A percentile compares a stretch with the other conserved stretches of the same genome.
Conservation (phyloP, 1,140 invertebrate genomes). For the Caenorhabditis latens region DNA sequence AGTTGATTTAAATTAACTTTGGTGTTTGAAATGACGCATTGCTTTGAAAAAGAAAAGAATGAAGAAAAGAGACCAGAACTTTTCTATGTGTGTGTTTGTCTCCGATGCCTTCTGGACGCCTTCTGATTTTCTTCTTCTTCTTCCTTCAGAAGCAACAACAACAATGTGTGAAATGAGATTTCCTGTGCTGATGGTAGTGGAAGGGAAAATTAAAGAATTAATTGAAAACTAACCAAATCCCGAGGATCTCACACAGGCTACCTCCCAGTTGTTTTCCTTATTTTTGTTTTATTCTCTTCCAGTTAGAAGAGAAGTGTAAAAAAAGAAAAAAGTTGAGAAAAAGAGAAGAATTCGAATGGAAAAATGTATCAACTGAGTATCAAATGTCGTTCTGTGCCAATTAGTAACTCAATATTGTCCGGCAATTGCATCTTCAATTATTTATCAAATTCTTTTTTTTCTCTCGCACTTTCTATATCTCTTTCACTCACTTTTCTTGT, state of each 20-base stretch:
- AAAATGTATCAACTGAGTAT: slow-evolving; percentile 1
- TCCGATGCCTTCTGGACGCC: background rate
- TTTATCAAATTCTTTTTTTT: slow-evolving; percentile 4
- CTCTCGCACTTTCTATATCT: background rate
- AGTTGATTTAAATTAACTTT: slow-evolving; percentile 35
- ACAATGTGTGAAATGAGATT: slow-evolving; percentile 41
- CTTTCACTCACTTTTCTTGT: background rate
- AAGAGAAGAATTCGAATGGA: background rate
- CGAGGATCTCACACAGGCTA: background rate
- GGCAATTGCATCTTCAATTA: slow-evolving; percentile 48
- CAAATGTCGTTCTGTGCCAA: slow-evolving; percentile 21
- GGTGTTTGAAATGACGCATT: background rate
- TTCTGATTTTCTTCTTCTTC: background rate
- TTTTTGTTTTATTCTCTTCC: background rate
- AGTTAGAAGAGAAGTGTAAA: background rate
- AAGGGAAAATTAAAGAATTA: slow-evolving; percentile 30
- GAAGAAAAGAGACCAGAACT: background rate
- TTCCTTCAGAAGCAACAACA: slow-evolving; percentile 13
- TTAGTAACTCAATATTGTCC: slow-evolving; percentile 55
- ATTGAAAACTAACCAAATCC: slow-evolving; percentile 27
- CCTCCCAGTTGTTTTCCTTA: too few species aligned
- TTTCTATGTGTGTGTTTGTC: background rate
- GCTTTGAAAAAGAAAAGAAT: background rate
- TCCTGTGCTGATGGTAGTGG: background rate
- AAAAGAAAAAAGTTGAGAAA: background rate